Percentiles rank a stretch among this genome's conserved stretches.
phyloP scores from a whole-genome alignment of 2,797 vertebrate species.

The Pelobates cultripes region DNA sequence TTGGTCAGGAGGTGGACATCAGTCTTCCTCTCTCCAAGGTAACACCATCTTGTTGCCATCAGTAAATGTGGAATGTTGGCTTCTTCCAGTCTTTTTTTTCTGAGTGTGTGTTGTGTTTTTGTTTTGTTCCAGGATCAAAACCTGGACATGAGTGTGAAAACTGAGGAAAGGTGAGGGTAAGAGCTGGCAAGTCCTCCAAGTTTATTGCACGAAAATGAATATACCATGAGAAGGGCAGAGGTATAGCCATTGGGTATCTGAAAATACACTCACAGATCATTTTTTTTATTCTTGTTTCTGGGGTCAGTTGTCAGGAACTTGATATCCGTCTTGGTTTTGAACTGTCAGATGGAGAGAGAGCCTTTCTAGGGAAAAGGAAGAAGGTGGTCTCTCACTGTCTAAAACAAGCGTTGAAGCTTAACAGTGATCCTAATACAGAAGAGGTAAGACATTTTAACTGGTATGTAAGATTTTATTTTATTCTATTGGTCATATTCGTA shows the following conservation, averaged over 20 bases:
- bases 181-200: not conserved
- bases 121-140: constrained; percentile 67
- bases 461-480: too few relatives aligned
- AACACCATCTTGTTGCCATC: constrained; percentile 20
- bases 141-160: constrained; percentile 73
- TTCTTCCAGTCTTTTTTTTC: not conserved
- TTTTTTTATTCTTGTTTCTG: not conserved
- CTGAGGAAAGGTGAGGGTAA: constrained; percentile 73
- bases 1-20: constrained; percentile 59
- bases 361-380: constrained; percentile 79
- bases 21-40: constrained; percentile 66
- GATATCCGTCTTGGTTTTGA: constrained; percentile 81
- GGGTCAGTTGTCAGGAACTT: constrained; percentile 69
- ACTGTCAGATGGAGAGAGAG: constrained; percentile 75
- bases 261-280: not conserved
- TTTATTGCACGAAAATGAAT: too few relatives aligned
- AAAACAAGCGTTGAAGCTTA: constrained; percentile 70
- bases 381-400: constrained; percentile 68
- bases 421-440: constrained; percentile 60
- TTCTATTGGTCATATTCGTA: too few relatives aligned
- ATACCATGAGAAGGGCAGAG: too few relatives aligned
- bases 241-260: not conserved
- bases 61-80: not conserved
- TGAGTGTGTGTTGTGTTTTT: not conserved
- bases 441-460: constrained; percentile 67